Evolutionary conservation across 1,140 invertebrate species (phyloP).

Genomic region (Hypsibius dujardini): DNA sequence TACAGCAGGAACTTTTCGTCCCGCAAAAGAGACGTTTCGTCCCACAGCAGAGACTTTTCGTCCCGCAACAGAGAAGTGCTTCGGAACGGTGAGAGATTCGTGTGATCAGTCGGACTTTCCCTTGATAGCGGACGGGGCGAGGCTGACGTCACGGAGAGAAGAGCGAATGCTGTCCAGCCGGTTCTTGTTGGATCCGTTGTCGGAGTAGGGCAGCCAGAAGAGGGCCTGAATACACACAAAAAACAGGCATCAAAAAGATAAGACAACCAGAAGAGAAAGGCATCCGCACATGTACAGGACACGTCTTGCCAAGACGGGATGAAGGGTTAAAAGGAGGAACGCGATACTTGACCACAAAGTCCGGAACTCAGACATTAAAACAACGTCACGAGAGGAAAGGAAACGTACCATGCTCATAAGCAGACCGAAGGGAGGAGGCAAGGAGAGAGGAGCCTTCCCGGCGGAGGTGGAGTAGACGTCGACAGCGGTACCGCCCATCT

Average conservation of each 20-base stretch:
- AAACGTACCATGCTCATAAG: not conserved
- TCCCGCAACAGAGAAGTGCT: no score
- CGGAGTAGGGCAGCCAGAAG: not conserved
- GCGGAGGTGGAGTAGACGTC: not conserved
- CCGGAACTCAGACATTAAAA: not conserved
- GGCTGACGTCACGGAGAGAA: not conserved
- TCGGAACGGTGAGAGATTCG: no score
- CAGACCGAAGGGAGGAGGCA: not conserved
- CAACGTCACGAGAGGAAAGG: not conserved
- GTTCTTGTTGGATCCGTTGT: not conserved
- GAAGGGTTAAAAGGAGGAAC: not conserved
- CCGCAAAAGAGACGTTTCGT: no score
- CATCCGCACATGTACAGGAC: not conserved
- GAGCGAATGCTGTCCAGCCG: not conserved
- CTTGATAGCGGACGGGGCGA: no score
- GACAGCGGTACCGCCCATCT: conserved; percentile 2
- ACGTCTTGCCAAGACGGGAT: not conserved
- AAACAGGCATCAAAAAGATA: not conserved
- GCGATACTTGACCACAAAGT: not conserved
- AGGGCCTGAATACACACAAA: not conserved
- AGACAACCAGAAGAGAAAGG: not conserved
- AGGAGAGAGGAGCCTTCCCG: not conserved
- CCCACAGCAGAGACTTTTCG: no score
- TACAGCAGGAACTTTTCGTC: no score
- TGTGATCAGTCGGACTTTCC: no score